Conservation (phyloP, 2,797 vertebrate species). For the Rhinichthys osculus region DNA sequence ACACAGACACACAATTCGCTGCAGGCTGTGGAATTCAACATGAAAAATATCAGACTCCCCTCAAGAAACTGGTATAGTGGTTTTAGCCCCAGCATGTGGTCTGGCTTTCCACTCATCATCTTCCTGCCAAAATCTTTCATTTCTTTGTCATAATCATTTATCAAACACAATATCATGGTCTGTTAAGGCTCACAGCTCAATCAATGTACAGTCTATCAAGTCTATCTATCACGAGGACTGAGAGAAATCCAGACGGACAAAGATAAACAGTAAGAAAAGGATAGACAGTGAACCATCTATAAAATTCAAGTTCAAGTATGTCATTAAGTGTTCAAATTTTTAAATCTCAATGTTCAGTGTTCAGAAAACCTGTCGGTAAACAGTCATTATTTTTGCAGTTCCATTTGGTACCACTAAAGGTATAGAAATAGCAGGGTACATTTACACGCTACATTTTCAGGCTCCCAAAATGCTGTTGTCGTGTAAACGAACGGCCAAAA, state of each 20-base stretch:
- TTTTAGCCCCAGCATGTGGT: constrained; percentile 25
- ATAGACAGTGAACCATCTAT: background rate
- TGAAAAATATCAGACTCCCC: background rate
- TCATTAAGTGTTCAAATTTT: background rate
- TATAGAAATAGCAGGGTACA: background rate
- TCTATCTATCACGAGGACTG: background rate
- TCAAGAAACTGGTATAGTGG: constrained; percentile 5
- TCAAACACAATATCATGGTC: background rate
- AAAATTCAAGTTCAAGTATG: background rate
- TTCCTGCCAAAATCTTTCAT: constrained; percentile 20
- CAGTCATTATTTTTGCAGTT: background rate
- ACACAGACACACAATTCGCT: background rate
- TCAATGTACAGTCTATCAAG: background rate
- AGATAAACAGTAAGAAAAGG: background rate
- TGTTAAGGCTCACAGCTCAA: constrained; percentile 23
- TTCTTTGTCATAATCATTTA: constrained; percentile 27
- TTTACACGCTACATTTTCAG: too few relatives aligned
- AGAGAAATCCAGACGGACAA: background rate
- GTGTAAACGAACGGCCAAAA: too few relatives aligned
- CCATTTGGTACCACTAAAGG: background rate
- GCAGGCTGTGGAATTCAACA: background rate
- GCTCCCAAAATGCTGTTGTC: too few relatives aligned
- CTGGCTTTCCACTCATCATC: constrained; percentile 11
- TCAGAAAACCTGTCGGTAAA: background rate
- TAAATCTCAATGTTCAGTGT: background rate